Evolutionary conservation across 1,140 invertebrate genomes (phyloP).

Genomic region (Riptortus pedestris): DNA sequence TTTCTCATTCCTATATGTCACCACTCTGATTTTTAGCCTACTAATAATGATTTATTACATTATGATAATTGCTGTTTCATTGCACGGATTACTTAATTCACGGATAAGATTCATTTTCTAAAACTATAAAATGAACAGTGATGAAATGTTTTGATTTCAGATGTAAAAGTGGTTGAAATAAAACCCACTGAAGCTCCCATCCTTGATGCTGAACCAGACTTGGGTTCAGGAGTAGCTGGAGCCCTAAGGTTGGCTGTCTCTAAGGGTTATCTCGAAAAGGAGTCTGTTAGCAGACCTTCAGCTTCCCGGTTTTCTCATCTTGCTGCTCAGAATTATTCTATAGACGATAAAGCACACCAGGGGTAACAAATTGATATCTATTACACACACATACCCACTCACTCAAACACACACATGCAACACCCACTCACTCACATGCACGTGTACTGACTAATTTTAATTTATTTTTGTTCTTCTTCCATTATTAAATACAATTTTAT

Average conservation of each 20-base stretch:
- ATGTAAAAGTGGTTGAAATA: constrained; percentile 31
- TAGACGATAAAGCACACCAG: constrained; percentile 88
- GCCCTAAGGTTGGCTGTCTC: constrained; percentile 85
- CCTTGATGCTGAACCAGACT: constrained; percentile 88
- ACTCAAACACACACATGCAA: background rate
- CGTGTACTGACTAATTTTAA: too few relatives aligned
- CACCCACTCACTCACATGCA: background rate
- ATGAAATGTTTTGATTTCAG: constrained; percentile 17
- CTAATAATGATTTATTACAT: too few relatives aligned
- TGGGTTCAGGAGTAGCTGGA: constrained; percentile 83
- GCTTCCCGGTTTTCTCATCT: constrained; percentile 64
- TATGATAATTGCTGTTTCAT: too few relatives aligned
- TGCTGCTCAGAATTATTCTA: constrained; percentile 86
- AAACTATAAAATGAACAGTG: too few relatives aligned
- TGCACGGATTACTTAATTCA: too few relatives aligned
- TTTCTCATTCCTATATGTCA: too few relatives aligned
- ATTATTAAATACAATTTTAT: background rate
- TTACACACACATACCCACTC: too few relatives aligned
- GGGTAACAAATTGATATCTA: too few relatives aligned
- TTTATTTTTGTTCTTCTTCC: background rate
- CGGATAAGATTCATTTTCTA: too few relatives aligned
- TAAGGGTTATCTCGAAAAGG: constrained; percentile 89
- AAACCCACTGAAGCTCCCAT: constrained; percentile 54
- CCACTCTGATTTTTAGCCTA: too few relatives aligned
- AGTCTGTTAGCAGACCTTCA: constrained; percentile 58